Evolutionary conservation across 2,888 invertebrate species (phyloP), one percentile per base, ranked within the genome.

Genomic region (Rhamphomyia laevipes): DNA sequence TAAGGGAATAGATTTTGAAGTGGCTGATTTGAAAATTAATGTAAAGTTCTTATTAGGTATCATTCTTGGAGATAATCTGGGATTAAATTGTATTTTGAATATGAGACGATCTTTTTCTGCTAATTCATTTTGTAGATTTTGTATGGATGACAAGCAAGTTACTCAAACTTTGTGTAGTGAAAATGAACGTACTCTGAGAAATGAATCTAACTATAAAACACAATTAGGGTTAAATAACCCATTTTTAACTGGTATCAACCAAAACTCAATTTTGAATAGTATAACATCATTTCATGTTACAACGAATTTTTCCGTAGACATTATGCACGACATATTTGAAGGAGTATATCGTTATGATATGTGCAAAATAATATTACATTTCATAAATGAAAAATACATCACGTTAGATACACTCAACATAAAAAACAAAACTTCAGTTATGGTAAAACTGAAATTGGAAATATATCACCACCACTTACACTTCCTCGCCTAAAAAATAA

Each of bases 301-400:
- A 21, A 43, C 53, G 12, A 58, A 57, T 44, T 43, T 47, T 15
- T 47, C 33, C 15, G 51, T 55, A 45, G 53, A 58, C 44, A 27
- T 54, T 10, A 58, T 58, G 56, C 58, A 58, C 42, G 58, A 56
- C 40, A 27, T 56, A 18, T 55, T 53, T 23, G 57, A 56, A 49
- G 56, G 58, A 3, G 52, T 54, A 11, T 55, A 54, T 45, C 27
- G 48, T 16, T 56, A 51, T 47, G 55, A 56, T 45, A 42, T 51
- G 30, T 52, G 53, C 33, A 45, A 46, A 16, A 47, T 52, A 31
- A n/a, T 50, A 6, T 6, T 45, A 12, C 13, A 27, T 13, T 41
- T 50, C 9, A 48, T 51, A 16, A 43, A 52, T 30, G 45, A 50
- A 17, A 48, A 50, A 15, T 37, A 46, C 13, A 35, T 52, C 17